Conservation (phyloP, 2,113 vertebrate genomes). For the Archocentrus centrarchus region DNA sequence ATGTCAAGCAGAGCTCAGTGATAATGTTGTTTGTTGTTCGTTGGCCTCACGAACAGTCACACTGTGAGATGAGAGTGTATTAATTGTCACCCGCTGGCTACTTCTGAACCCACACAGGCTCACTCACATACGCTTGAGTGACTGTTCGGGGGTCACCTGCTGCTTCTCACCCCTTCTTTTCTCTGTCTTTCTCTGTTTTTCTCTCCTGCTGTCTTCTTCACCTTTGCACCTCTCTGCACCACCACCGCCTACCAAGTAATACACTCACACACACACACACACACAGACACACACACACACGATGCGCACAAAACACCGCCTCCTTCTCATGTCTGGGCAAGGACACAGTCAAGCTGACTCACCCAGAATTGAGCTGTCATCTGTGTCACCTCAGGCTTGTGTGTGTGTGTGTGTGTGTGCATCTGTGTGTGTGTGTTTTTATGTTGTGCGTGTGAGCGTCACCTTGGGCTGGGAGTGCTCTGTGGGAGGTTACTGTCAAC, state of each 20-base stretch:
- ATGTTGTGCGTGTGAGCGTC: slow-evolving; percentile 45
- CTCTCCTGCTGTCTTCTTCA: slow-evolving; percentile 36
- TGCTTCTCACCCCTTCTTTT: slow-evolving; percentile 10
- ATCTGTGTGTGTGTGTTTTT: slow-evolving; percentile 1
- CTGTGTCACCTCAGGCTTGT: slow-evolving; percentile 76
- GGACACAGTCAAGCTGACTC: slow-evolving; percentile 79
- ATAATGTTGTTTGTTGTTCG: slow-evolving; percentile 36
- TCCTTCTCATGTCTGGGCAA: slow-evolving; percentile 77
- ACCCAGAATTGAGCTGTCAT: slow-evolving; percentile 80
- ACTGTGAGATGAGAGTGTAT: slow-evolving; percentile 45
- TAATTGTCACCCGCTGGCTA: slow-evolving; percentile 63
- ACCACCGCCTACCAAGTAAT: slow-evolving; percentile 27
- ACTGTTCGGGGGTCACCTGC: slow-evolving; percentile 43
- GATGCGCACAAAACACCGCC: slow-evolving; percentile 52
- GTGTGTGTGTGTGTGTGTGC: slow-evolving; percentile 8
- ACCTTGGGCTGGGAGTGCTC: slow-evolving; percentile 72
- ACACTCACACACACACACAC: not conserved
- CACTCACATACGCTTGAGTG: not conserved
- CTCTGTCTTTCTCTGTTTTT: not conserved
- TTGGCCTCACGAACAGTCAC: slow-evolving; percentile 8
- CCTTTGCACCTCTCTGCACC: slow-evolving; percentile 51
- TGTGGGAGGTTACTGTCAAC: slow-evolving; percentile 80
- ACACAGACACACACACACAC: slow-evolving; percentile 6
- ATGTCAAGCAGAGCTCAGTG: slow-evolving; percentile 14
- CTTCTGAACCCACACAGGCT: slow-evolving; percentile 7